Percentiles rank a stretch among this genome's conserved stretches.
Conservation (phyloP, 2,113 vertebrate species). For the Callorhinus ursinus region DNA sequence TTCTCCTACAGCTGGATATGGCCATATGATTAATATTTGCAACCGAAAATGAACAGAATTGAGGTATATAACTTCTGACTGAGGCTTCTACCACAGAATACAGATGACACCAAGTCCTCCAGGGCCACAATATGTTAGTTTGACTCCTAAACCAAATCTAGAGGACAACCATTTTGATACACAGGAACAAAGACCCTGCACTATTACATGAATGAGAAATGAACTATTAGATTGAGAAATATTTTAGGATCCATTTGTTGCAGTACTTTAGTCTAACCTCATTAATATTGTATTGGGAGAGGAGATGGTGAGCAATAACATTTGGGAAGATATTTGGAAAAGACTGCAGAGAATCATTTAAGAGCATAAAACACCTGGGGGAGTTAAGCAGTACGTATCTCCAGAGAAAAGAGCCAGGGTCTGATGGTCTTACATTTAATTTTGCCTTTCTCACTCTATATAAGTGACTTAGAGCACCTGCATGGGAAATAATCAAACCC, state of each 20-base stretch:
- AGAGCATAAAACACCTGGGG: not conserved
- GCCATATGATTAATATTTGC: not conserved
- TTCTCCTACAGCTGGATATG: not conserved
- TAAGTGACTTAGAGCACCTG: not conserved
- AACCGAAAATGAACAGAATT: not conserved
- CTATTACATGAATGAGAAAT: not conserved
- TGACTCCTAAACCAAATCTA: not conserved
- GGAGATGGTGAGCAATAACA: not conserved
- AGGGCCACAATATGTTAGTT: not conserved
- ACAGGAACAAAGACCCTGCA: not conserved
- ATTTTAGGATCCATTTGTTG: not conserved
- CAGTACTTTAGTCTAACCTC: not conserved
- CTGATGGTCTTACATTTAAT: not conserved
- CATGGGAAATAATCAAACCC: not conserved
- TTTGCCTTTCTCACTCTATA: not conserved
- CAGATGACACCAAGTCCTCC: not conserved
- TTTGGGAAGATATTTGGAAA: constrained; percentile 19
- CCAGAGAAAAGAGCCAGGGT: not conserved
- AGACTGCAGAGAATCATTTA: not conserved
- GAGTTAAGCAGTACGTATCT: not conserved
- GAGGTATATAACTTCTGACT: not conserved
- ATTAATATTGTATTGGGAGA: not conserved
- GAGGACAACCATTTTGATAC: not conserved
- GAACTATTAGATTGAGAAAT: not conserved
- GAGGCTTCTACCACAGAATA: not conserved